These are phyloP conservation scores for Yoshiicerus persimilis DNA, from an alignment of 1,140 invertebrate genomes.

Conservation along the genomic window DNA sequence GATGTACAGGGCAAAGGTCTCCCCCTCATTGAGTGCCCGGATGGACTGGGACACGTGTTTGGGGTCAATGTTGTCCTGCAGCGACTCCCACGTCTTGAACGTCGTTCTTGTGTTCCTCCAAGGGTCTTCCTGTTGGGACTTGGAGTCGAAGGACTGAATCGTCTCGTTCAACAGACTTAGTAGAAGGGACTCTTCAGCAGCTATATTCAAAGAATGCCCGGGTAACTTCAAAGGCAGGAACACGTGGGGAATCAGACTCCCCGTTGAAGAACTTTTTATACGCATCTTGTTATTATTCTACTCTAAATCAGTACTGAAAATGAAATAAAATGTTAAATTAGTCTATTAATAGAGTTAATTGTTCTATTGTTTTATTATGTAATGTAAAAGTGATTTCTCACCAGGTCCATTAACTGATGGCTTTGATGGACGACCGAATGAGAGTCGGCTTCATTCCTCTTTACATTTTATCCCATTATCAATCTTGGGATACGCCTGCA, in stretches of 20 bases:
- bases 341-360: too few relatives aligned
- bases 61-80: not conserved
- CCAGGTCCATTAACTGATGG: too few relatives aligned
- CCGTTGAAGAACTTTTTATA: not conserved
- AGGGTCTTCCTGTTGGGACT: not conserved
- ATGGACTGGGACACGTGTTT: not conserved
- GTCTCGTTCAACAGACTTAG: not conserved
- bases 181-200: not conserved
- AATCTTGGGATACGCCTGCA: too few relatives aligned
- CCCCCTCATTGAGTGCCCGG: not conserved
- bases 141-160: not conserved
- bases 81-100: not conserved
- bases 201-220: not conserved
- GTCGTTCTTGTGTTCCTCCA: not conserved
- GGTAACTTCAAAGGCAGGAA: not conserved
- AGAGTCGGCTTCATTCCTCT: too few relatives aligned
- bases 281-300: not conserved
- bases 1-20: slow-evolving; percentile 19
- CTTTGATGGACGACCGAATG: too few relatives aligned
- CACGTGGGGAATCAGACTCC: not conserved
- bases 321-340: too few relatives aligned
- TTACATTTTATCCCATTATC: too few relatives aligned
- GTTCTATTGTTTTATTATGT: too few relatives aligned
- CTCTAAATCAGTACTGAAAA: not conserved
- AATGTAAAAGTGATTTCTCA: too few relatives aligned